Evolutionary conservation across 2,888 invertebrate species (phyloP).

Genomic region (Daptonema setosum): DNA sequence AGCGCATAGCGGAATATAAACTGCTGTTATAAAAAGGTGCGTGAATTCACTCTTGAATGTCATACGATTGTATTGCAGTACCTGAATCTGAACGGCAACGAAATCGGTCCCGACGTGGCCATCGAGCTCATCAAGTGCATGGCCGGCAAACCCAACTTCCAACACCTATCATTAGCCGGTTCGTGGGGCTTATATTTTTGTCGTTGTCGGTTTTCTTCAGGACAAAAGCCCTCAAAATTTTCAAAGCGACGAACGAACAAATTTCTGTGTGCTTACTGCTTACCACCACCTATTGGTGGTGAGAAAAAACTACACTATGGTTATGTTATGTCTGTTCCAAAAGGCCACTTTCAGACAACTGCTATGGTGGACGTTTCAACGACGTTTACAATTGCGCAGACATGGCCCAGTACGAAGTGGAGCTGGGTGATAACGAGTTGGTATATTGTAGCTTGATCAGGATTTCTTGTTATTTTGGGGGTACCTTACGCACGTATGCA

Average conservation of each 20-base stretch:
- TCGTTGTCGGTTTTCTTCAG: too few species aligned
- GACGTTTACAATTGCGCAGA: slow-evolving; percentile 3
- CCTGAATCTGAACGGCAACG: slow-evolving; percentile 1
- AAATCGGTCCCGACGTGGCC: not conserved
- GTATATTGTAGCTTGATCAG: not conserved
- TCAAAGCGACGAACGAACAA: not conserved
- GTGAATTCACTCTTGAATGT: too few species aligned
- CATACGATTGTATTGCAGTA: not conserved
- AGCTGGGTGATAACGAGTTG: slow-evolving; percentile 10
- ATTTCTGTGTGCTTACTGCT: not conserved
- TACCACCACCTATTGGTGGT: not conserved
- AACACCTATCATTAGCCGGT: not conserved
- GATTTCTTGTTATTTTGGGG: too few species aligned
- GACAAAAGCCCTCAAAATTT: not conserved
- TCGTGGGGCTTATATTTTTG: too few species aligned
- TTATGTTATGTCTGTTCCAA: not conserved
- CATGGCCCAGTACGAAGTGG: slow-evolving; percentile 4
- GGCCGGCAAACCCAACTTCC: not conserved
- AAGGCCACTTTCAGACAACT: slow-evolving; percentile 10
- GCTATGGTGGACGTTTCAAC: slow-evolving; percentile 12
- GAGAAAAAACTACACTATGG: not conserved
- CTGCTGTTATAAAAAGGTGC: too few species aligned
- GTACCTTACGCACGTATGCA: too few species aligned
- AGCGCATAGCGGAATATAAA: too few species aligned
- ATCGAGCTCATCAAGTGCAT: not conserved